These are phyloP conservation scores for Sebastiscus tertius DNA, from an alignment of 2,797 vertebrate genomes.

Conservation along the genomic window DNA sequence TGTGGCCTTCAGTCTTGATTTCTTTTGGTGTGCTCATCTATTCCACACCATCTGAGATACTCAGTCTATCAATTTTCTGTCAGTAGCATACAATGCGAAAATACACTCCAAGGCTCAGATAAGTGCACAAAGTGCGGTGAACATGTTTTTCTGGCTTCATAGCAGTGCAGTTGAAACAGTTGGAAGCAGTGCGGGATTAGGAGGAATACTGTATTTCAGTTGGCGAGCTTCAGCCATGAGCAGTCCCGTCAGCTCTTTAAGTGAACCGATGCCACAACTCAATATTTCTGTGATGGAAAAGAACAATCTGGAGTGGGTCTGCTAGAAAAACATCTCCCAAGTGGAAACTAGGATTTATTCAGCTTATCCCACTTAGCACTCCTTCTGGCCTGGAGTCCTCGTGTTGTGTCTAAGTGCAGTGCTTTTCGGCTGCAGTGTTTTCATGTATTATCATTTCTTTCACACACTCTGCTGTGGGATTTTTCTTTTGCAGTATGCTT, in stretches of 20 bases:
- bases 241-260: slow-evolving; percentile 17
- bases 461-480: background rate
- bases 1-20: background rate
- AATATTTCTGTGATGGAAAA: slow-evolving; percentile 28
- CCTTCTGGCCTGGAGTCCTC: slow-evolving; percentile 8
- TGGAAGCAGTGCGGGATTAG: background rate
- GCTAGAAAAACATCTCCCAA: slow-evolving; percentile 16
- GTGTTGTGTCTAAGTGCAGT: background rate
- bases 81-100: background rate
- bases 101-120: background rate
- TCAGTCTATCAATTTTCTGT: background rate
- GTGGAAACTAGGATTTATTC: slow-evolving; percentile 39
- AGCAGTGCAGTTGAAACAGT: background rate
- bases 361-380: slow-evolving; percentile 36
- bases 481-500: background rate
- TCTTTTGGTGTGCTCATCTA: background rate
- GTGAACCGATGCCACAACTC: slow-evolving; percentile 13
- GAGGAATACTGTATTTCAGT: background rate
- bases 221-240: background rate
- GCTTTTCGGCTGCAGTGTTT: background rate
- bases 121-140: background rate
- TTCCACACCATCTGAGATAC: background rate
- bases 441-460: background rate
- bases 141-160: background rate
- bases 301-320: slow-evolving; percentile 22